A percentile compares a stretch with the other conserved stretches of the same genome.
Conservation (phyloP, 1,140 invertebrate genomes). For the Zeugodacus cucurbitae region DNA sequence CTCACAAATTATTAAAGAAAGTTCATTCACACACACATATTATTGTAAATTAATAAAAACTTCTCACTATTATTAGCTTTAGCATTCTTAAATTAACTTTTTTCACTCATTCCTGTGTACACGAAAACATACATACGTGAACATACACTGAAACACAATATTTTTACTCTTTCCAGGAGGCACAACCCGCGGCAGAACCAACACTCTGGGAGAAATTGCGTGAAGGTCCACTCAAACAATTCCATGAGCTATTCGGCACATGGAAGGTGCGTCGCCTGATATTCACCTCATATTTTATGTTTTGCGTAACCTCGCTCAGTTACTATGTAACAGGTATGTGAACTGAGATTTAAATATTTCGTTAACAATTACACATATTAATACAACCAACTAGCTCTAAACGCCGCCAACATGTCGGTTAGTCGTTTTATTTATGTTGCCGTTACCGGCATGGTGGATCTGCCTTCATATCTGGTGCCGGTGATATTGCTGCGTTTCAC, state of each 20-base stretch:
- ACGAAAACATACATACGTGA: too few relatives aligned
- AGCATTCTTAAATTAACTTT: too few relatives aligned
- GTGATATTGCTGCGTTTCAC: conserved; percentile 66
- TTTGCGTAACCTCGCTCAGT: conserved; percentile 68
- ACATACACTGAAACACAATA: too few relatives aligned
- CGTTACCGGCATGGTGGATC: conserved; percentile 68
- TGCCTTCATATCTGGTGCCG: conserved; percentile 69
- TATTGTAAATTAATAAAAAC: too few relatives aligned
- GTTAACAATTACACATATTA: too few relatives aligned
- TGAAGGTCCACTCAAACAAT: conserved; percentile 57
- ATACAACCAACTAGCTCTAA: conserved; percentile 62
- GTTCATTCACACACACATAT: too few relatives aligned
- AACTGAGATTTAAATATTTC: not conserved
- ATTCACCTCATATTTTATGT: conserved; percentile 65
- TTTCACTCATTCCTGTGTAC: too few relatives aligned
- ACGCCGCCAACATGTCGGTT: conserved; percentile 68
- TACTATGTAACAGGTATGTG: conserved; percentile 67
- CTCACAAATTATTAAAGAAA: too few relatives aligned
- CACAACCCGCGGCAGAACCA: not conserved
- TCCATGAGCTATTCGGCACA: conserved; percentile 57
- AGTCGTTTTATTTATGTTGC: conserved; percentile 68
- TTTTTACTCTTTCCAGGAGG: not conserved
- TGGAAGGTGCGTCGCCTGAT: conserved; percentile 57
- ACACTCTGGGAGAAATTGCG: conserved; percentile 52
- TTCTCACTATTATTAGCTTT: too few relatives aligned